Evolutionary conservation across 2,797 vertebrate genomes (phyloP).

Genomic region (Molossus molossus): DNA sequence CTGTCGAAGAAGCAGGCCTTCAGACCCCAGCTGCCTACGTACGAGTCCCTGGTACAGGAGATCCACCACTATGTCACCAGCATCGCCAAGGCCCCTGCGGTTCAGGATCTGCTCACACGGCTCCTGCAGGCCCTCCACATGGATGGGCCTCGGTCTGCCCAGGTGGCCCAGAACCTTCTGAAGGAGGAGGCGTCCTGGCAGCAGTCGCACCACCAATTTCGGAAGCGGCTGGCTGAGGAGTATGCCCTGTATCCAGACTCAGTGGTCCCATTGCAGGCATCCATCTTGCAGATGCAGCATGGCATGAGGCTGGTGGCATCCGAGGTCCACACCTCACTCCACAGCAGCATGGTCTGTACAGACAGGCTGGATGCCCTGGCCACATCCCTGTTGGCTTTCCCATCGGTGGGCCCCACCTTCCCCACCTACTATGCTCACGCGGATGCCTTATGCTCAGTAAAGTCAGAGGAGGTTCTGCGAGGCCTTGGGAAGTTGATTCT

Average conservation of each 20-base stretch:
- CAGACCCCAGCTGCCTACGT: slow-evolving; percentile 92
- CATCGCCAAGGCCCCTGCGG: slow-evolving; percentile 92
- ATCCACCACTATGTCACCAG: slow-evolving; percentile 95
- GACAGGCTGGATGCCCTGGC: slow-evolving; percentile 89
- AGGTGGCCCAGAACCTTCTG: slow-evolving; percentile 92
- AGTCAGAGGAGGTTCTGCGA: slow-evolving; percentile 92
- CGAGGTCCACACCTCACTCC: slow-evolving; percentile 89
- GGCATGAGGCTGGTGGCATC: slow-evolving; percentile 96
- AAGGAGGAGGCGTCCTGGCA: slow-evolving; percentile 98
- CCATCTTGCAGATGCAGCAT: slow-evolving; percentile 95
- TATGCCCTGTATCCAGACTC: slow-evolving; percentile 95
- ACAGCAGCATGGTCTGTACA: slow-evolving; percentile 86
- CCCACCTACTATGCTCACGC: slow-evolving; percentile 94
- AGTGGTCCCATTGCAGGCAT: slow-evolving; percentile 92
- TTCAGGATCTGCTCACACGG: slow-evolving; percentile 94
- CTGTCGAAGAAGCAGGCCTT: slow-evolving; percentile 96
- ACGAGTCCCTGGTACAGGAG: slow-evolving; percentile 95
- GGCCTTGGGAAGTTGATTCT: slow-evolving; percentile 91
- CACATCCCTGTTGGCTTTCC: slow-evolving; percentile 93
- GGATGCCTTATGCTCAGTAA: slow-evolving; percentile 94
- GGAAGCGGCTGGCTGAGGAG: slow-evolving; percentile 93
- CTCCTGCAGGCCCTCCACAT: slow-evolving; percentile 92
- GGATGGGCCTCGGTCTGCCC: slow-evolving; percentile 89
- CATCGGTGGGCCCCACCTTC: slow-evolving; percentile 90
- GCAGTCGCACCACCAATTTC: slow-evolving; percentile 95